Evolutionary conservation across 2,113 vertebrate genomes (phyloP).

Genomic region (Ceyx cyanopectus): DNA sequence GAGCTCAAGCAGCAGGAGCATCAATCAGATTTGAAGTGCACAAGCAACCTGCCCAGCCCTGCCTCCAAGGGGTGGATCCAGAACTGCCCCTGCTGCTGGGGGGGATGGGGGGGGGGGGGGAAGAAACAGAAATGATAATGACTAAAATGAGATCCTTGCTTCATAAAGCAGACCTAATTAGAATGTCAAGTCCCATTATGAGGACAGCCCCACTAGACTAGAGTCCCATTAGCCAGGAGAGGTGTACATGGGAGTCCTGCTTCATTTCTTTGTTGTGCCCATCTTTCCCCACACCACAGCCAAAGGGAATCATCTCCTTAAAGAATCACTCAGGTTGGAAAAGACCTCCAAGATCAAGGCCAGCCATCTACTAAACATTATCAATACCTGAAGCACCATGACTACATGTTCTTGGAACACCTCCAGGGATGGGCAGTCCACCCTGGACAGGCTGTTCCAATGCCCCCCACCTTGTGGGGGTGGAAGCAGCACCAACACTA

Average conservation of each 20-base stretch:
- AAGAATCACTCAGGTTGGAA: too few species aligned
- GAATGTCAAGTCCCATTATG: neutral
- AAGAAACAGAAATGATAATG: neutral
- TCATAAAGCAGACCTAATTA: slow-evolving; percentile 12
- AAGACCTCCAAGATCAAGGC: too few species aligned
- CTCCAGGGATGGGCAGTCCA: too few species aligned
- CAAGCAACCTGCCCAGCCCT: neutral
- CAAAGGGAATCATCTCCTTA: neutral
- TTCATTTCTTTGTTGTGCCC: neutral
- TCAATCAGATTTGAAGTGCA: neutral
- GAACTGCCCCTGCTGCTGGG: neutral
- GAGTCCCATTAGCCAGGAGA: neutral
- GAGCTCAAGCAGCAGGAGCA: slow-evolving; percentile 50
- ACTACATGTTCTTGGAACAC: too few species aligned
- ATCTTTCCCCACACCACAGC: neutral
- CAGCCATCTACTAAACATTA: too few species aligned
- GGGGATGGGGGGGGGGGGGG: too few species aligned
- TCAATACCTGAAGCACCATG: too few species aligned
- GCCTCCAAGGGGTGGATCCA: neutral
- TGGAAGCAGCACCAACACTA: neutral
- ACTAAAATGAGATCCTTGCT: neutral
- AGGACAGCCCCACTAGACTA: neutral
- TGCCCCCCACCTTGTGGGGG: too few species aligned
- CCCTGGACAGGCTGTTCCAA: too few species aligned
- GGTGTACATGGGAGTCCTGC: neutral